Base-by-base conservation (phyloP, 2,888 invertebrate genomes). In the Apodemia mormo region DNA sequence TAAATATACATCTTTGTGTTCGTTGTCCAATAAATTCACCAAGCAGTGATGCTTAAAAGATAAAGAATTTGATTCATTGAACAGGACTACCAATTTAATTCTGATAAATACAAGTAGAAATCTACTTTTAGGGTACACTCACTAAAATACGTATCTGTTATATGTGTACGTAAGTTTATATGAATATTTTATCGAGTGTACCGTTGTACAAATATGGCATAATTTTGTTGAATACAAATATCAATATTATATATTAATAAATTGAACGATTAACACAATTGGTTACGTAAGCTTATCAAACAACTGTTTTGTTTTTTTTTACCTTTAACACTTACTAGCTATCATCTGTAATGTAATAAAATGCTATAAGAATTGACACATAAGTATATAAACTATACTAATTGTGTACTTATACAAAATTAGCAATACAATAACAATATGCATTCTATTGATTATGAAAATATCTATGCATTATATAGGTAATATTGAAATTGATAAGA, bases 301-400 rank as follows among this genome's bases (percentile, higher is more conserved):
- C 83, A 86, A 85, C 85, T 87, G 78, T 85, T 87, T 82, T 85
- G 83, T 80, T 83, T 49, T 14, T 85, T 85, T 85, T 88, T 90
- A 91, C 84, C 80, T 88, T 88, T 89, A 93, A 93, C 93, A 93
- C 93, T 93, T 94, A 94, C 90, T 88, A 90, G 77, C 92, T 93
- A 93, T 88, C 85, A 80, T 89, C 86, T 87, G 91, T 92, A 87
- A 88, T 89, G 92, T 92, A 92, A 90, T 94, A 93, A 94, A 93
- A 93, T 82, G 90, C 93, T 93, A 94, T 92, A 88, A 90, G 93
- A 94, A 94, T 94, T 94, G 94, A 94, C 94, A 94, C 94, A 93
- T 93, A 94, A 94, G 94, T 93, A 94, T 93, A 93, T 93, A 91
- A 91, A 93, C 93, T 94, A 93, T 93, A 92, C 94, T 93, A 94